Base-by-base conservation (phyloP, 2,888 invertebrate species). In the Apodemia duryi region DNA sequence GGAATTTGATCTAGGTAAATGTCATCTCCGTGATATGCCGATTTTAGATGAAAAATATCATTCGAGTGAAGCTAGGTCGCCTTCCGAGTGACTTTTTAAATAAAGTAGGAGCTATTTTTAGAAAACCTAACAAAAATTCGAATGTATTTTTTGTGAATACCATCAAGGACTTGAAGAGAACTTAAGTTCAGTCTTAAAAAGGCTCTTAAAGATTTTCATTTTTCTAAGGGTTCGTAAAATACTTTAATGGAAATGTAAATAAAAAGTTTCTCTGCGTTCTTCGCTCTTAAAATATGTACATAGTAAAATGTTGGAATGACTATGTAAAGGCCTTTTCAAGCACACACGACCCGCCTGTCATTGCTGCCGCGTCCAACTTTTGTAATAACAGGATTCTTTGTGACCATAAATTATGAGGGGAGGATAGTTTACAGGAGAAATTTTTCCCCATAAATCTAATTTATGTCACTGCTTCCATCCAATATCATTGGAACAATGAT, bases 311-410 rank as follows among this genome's bases (percentile, higher is more conserved):
- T 54, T 6, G 10, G 10, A 29, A 29, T 29, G 6, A 54, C 21
- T 28, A 21, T 29, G 54, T 54, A 29, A 28, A 54, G 54, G 54
- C 21, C 28, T 28, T 54, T 28, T 29, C 28, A 21, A 28, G 9
- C 54, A 28, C 54, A 28, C 11, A 29, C 54, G 54, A 65, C 67
- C 67, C 67, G 65, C 67, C 60, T 68, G 62, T 63, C 62, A 43
- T 41, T 62, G 62, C 13, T 43, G 41, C 9, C 41, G 41, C 62
- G 7, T 46, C n/a, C 35, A 73, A 73, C 71, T 73, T 73, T 71
- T 70, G 71, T 73, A 73, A 73, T 73, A 73, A 71, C 73, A 72
- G 69, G 70, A 73, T 73, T 71, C 73, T 72, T 71, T 67, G 68
- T 66, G 68, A 71, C 72, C 67, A 73, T 73, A 71, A 72, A 72